A percentile compares a stretch with the other conserved stretches of the same genome.
Evolutionary conservation across 2,797 vertebrate genomes (phyloP).

Genomic region (Dendrocincla tyrannina): DNA sequence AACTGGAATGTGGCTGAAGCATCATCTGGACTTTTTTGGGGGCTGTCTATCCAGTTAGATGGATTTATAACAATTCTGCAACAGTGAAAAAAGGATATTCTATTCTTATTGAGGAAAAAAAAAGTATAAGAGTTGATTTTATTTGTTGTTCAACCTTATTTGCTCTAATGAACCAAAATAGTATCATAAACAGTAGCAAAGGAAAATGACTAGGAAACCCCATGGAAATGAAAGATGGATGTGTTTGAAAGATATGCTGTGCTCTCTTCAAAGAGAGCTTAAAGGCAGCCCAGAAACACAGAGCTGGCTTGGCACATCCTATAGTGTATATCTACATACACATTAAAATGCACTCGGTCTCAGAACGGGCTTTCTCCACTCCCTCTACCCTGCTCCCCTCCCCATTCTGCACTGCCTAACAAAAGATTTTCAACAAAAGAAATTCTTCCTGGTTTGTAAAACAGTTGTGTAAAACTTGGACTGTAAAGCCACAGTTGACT

Average conservation of each 20-base stretch:
- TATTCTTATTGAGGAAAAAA: neutral
- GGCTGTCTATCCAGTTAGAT: neutral
- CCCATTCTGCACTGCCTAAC: conserved; percentile 60
- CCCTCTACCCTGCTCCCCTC: neutral
- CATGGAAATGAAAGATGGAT: neutral
- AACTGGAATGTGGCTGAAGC: neutral
- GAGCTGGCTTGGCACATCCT: neutral
- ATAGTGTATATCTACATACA: conserved; percentile 49
- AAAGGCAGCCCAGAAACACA: neutral
- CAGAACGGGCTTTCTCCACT: conserved; percentile 36
- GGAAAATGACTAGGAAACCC: neutral
- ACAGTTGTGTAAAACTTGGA: conserved; percentile 97
- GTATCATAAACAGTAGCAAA: neutral
- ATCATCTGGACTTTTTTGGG: neutral
- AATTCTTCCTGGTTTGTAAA: conserved; percentile 90
- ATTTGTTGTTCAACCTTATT: neutral
- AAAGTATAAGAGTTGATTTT: neutral
- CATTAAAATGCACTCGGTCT: conserved; percentile 73
- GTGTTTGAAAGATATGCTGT: neutral
- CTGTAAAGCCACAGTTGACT: conserved; percentile 89
- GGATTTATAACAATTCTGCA: neutral
- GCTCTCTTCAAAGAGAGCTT: neutral
- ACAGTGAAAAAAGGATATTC: neutral
- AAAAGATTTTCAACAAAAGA: conserved; percentile 80
- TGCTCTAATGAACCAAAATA: neutral